Percentiles rank a stretch among this genome's conserved stretches.
phyloP scores from a whole-genome alignment of 2,888 invertebrate genomes.

The Rutpela maculata region DNA sequence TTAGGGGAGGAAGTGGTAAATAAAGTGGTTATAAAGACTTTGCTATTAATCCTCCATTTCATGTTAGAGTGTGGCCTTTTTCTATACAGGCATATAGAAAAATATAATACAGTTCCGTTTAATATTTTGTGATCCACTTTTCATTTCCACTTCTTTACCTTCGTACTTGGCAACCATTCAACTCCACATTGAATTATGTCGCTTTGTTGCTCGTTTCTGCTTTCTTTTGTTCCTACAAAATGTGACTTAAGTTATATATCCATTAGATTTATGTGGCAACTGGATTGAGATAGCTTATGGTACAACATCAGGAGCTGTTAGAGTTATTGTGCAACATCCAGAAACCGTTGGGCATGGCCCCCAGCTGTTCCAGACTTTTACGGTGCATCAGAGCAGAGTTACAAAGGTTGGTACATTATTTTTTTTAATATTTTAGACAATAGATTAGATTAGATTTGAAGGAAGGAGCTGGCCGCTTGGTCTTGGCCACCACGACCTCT shows the following conservation, averaged over 20 bases:
- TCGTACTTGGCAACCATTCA: slow-evolving; percentile 28
- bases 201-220: slow-evolving; percentile 28
- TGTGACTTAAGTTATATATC: slow-evolving; percentile 40
- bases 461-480: no score
- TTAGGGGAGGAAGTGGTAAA: no score
- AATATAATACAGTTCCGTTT: no score
- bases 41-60: no score
- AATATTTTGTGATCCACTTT: slow-evolving; percentile 38
- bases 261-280: slow-evolving; percentile 93
- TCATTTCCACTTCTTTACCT: slow-evolving; percentile 35
- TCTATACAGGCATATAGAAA: no score
- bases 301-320: slow-evolving; percentile 94
- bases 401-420: slow-evolving; percentile 83
- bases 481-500: no score
- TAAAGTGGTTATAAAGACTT: no score
- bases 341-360: slow-evolving; percentile 99
- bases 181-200: slow-evolving; percentile 29
- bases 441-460: no score
- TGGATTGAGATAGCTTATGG: slow-evolving; percentile 99
- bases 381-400: slow-evolving; percentile 96
- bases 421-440: no score
- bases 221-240: not conserved
- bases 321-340: slow-evolving; percentile 98
- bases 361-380: slow-evolving; percentile 98
- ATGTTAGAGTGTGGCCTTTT: no score